These are phyloP conservation scores for Parasteatoda tepidariorum DNA, from an alignment of 1,140 invertebrate genomes.

Conservation along the genomic window DNA sequence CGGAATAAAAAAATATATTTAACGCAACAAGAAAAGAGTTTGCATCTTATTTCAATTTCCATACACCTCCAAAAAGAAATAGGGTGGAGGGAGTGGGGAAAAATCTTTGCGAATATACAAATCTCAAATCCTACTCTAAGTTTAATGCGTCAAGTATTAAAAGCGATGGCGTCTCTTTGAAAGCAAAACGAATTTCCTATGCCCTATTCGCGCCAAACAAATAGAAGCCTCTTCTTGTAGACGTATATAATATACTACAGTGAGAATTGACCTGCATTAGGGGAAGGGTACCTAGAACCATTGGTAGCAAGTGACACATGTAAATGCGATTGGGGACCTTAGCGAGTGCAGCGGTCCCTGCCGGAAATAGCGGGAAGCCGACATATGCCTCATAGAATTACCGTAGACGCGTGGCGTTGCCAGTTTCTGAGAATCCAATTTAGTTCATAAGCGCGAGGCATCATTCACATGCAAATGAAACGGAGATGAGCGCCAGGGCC, in stretches of 20 bases:
- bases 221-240: slow-evolving; percentile 18
- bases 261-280: slow-evolving; percentile 56
- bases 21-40: slow-evolving; percentile 14
- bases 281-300: neutral
- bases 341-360: slow-evolving; percentile 1
- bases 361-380: slow-evolving; percentile 38
- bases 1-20: slow-evolving; percentile 33
- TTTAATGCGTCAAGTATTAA: slow-evolving; percentile 59
- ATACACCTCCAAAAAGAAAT: slow-evolving; percentile 11
- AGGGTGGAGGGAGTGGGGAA: neutral
- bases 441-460: slow-evolving; percentile 55
- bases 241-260: slow-evolving; percentile 32
- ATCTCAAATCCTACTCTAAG: slow-evolving; percentile 29
- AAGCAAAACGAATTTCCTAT: slow-evolving; percentile 48
- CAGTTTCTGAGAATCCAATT: slow-evolving; percentile 51
- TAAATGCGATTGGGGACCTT: slow-evolving; percentile 56
- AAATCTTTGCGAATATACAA: slow-evolving; percentile 18
- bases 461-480: slow-evolving; percentile 58
- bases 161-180: slow-evolving; percentile 27
- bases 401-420: slow-evolving; percentile 17
- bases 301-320: slow-evolving; percentile 55
- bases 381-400: slow-evolving; percentile 58
- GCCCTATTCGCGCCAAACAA: slow-evolving; percentile 44
- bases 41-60: slow-evolving; percentile 50
- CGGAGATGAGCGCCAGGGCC: slow-evolving; percentile 36